Evolutionary conservation across 2,888 invertebrate genomes (phyloP), one percentile per base, ranked within the genome.

Genomic region (Sturmia bella): DNA sequence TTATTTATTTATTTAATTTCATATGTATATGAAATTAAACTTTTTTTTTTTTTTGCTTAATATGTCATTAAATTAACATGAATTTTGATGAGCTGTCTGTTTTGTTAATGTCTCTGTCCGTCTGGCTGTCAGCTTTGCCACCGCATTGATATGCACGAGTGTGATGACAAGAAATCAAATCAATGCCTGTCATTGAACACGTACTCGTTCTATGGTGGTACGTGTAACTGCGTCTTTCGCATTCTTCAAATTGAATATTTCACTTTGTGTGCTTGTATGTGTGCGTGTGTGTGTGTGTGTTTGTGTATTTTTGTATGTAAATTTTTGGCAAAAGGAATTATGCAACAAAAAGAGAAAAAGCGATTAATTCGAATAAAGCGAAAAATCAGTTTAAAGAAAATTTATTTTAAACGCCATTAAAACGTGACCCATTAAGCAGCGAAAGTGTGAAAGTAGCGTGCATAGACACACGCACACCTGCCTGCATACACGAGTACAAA

Each of bases 101-200:
- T 39, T 12, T 45, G 11, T 21, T 3, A 19, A n/a, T 24, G n/a
- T 13, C 11, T 24, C 15, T 17, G 17, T 21, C 3, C 12, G 19
- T 56, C 15, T 19, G 32, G 24, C 17, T 19, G 39, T 37, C 27
- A 56, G n/a, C 27, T 19, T 45, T 24, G 13, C 41, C 3, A 59
- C 2, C 19, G 13, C 45, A 19, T 21, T 52, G 59, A 37, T 66
- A 54, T 76, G 75, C 63, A 74, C 39, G 45, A 74, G 48, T 63
- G 63, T 63, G 63, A 56, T 69, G 66, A 39, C 48, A 61, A 74
- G 52, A 70, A 64, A 82, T 82, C 74, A 82, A 77, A 82, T 74
- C 77, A 82, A 74, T 82, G 73, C 52, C 68, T 52, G 50, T 54
- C 74, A 69, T 52, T 69, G 78, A 74, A 70, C 81, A 82, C 82